These are phyloP conservation scores for Nyctibius bracteatus DNA, from an alignment of 2,113 vertebrate species.

Conservation along the genomic window DNA sequence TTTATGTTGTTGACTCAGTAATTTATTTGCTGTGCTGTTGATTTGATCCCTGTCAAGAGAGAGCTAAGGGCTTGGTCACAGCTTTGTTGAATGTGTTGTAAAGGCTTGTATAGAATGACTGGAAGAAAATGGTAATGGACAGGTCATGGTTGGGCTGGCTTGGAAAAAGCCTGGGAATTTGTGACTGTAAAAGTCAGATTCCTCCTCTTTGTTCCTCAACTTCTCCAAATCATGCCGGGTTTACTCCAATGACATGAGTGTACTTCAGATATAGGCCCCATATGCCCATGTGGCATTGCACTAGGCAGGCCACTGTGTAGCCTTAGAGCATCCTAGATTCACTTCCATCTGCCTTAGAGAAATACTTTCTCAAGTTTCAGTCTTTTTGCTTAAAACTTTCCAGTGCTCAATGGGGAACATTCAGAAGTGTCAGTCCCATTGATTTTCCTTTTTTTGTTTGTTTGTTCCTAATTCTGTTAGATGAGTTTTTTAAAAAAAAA, in stretches of 20 bases:
- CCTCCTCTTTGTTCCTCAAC: background rate
- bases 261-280: accelerated
- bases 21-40: constrained; percentile 6
- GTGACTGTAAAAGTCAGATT: background rate
- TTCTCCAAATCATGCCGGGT: background rate
- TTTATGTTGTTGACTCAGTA: background rate
- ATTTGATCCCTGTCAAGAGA: background rate
- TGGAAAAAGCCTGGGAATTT: background rate
- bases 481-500: background rate
- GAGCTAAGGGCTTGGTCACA: background rate
- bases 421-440: background rate
- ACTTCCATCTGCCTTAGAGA: background rate
- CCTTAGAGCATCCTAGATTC: background rate
- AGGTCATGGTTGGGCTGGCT: background rate
- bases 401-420: background rate
- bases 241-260: background rate
- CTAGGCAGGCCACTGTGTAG: background rate
- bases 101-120: background rate
- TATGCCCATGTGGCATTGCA: too few species aligned
- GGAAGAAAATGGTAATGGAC: background rate
- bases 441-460: background rate
- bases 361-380: background rate
- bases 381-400: background rate
- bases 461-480: background rate
- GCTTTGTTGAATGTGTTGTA: background rate